phyloP scores from a whole-genome alignment of 1,140 invertebrate species.

The Harpegnathos saltator region DNA sequence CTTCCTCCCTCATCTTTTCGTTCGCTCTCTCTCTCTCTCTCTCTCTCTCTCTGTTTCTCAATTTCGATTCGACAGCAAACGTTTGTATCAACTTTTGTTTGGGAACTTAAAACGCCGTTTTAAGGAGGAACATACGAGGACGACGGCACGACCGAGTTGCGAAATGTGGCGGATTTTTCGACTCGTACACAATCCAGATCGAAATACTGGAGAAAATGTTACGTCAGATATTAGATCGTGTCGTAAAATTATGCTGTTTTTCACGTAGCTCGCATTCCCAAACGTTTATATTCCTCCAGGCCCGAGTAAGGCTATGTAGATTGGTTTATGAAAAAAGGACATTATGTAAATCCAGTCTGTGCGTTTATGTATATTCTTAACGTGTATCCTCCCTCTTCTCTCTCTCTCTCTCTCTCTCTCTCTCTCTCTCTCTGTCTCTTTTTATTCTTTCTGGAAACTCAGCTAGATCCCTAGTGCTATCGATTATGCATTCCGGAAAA shows the following conservation, averaged over 20 bases:
- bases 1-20: neutral
- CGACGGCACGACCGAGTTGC: neutral
- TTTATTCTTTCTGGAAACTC: neutral
- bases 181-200: no score
- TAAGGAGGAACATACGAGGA: neutral
- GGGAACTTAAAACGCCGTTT: neutral
- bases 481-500: constrained; percentile 1
- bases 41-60: neutral
- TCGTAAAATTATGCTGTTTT: constrained; percentile 17
- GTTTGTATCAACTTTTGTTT: constrained; percentile 38
- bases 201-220: neutral
- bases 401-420: neutral
- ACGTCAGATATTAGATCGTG: neutral
- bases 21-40: neutral
- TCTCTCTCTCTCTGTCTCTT: neutral
- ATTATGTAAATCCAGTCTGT: constrained; percentile 8
- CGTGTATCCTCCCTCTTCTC: no score
- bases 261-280: neutral
- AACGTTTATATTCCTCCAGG: neutral
- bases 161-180: neutral
- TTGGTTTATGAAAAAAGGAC: neutral
- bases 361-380: neutral
- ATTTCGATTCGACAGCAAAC: constrained; percentile 37
- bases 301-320: neutral
- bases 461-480: neutral